Base-by-base conservation (phyloP, 2,113 vertebrate species). In the Cryptotis parvus region DNA sequence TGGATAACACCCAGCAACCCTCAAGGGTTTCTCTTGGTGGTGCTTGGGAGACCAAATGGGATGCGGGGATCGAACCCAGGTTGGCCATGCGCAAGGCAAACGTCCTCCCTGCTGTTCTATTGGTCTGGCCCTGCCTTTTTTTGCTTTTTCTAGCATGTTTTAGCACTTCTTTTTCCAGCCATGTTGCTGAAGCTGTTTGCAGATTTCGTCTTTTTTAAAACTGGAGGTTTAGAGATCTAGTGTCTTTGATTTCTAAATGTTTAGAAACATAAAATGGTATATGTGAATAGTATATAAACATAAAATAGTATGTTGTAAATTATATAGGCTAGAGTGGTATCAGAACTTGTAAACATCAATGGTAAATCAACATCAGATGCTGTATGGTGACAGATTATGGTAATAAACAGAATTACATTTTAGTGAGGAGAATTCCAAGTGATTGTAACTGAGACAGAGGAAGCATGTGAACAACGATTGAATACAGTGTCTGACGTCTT, bases 281-380 rank as follows among this genome's bases (percentile, higher is more conserved):
- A n/a, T 80, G 1, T 88, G 49, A 70, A 76, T n/a, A n/a, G n/a
- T n/a, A n/a, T n/a, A n/a, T n/a, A n/a, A n/a, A n/a, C n/a, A n/a
- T n/a, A n/a, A n/a, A n/a, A n/a, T n/a, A 84, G 80, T 6, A 52
- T 26, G 87, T 69, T 35, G 22, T 79, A 70, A 84, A 80, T 86
- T 87, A 6, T 33, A 3, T 90, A 77, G 24, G n/a, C 41, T 68
- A 66, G 11, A n/a, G n/a, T 43, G 4, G 11, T 74, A 35, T 76
- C 12, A 9, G 1, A 65, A 63, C 81, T 91, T 16, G 43, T 92
- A 52, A 52, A 52, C 16, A 52, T 52, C 10, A 52, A 16, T 52
- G 16, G 49, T 16, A 52, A 52, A n/a, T 52, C 16, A 52, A 14
- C 10, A 52, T 52, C 10, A 52, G 49, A 52, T 88, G 58, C 26